phyloP scores from a whole-genome alignment of 2,113 vertebrate species.

The Todiramphus saurophagus region DNA sequence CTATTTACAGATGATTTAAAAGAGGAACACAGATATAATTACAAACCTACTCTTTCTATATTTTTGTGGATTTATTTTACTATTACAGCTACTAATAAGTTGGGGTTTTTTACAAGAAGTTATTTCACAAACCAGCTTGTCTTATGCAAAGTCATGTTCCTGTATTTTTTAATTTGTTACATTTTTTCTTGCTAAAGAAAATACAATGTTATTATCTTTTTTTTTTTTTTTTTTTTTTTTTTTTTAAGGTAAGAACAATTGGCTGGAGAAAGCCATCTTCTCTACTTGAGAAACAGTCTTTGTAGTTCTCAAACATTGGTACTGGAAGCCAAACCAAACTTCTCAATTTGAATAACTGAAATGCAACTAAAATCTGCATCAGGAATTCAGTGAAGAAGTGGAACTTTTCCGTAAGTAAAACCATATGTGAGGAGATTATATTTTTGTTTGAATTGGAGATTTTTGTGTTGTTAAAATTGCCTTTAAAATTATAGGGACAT shows the following conservation, averaged over 20 bases:
- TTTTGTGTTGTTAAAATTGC: background rate
- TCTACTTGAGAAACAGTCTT: background rate
- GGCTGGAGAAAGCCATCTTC: background rate
- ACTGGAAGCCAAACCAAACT: background rate
- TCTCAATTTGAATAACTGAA: background rate
- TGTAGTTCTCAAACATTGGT: background rate
- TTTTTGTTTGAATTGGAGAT: background rate
- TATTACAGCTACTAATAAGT: rapidly evolving
- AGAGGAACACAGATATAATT: background rate
- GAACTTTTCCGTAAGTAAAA: background rate
- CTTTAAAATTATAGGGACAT: background rate
- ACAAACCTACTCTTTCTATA: background rate
- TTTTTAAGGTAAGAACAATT: background rate
- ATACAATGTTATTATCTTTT: background rate
- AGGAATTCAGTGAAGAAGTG: background rate
- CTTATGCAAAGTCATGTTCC: background rate
- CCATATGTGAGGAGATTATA: background rate
- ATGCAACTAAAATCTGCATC: background rate
- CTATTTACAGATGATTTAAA: background rate
- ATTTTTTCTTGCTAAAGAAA: background rate
- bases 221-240: background rate
- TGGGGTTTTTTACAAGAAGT: rapidly evolving
- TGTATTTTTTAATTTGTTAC: background rate
- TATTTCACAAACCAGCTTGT: background rate
- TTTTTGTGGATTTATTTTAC: background rate